Percentiles rank a stretch among this genome's conserved stretches.
phyloP scores from a whole-genome alignment of 2,797 vertebrate genomes.

The Clarias platycephalus region DNA sequence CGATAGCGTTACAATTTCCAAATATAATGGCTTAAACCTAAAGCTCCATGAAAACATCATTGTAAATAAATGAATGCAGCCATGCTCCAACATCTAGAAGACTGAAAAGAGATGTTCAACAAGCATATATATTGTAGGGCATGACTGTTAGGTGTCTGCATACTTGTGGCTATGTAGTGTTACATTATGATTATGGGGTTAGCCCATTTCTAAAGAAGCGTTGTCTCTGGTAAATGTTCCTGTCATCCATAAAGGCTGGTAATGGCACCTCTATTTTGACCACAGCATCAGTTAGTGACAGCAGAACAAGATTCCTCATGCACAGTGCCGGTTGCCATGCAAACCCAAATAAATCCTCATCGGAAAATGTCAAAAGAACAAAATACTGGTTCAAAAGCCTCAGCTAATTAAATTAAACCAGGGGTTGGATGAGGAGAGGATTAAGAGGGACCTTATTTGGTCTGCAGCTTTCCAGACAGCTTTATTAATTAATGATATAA shows the following conservation, averaged over 20 bases:
- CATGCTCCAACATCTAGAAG: neutral
- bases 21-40: neutral
- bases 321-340: slow-evolving; percentile 13
- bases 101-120: neutral
- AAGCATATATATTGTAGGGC: neutral
- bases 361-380: slow-evolving; percentile 44
- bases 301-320: neutral
- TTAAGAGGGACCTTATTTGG: slow-evolving; percentile 43
- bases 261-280: slow-evolving; percentile 70
- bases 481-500: slow-evolving; percentile 46
- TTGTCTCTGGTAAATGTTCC: slow-evolving; percentile 48
- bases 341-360: slow-evolving; percentile 39
- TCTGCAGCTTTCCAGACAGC: slow-evolving; percentile 38
- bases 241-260: slow-evolving; percentile 68
- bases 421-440: slow-evolving; percentile 7
- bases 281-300: slow-evolving; percentile 74
- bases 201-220: slow-evolving; percentile 26
- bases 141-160: neutral
- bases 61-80: neutral
- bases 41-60: neutral
- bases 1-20: neutral
- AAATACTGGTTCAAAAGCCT: slow-evolving; percentile 20
- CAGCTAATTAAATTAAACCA: slow-evolving; percentile 41
- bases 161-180: neutral
- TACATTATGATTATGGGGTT: neutral